phyloP scores from a whole-genome alignment of 1,140 invertebrate genomes.

The Acromyrmex heyeri region DNA sequence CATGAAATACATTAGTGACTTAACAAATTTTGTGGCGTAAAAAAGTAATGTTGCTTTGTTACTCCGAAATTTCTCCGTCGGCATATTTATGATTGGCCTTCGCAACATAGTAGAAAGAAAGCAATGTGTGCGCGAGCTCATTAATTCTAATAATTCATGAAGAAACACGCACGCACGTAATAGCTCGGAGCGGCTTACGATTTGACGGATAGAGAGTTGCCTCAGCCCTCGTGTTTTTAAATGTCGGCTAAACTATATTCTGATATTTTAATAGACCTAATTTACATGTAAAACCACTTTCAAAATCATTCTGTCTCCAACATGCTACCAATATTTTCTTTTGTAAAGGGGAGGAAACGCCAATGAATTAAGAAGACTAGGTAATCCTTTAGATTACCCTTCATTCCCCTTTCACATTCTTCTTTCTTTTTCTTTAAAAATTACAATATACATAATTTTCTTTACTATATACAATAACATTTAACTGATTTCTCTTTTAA shows the following conservation, averaged over 20 bases:
- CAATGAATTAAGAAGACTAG: conserved; percentile 2
- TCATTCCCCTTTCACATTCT: not conserved
- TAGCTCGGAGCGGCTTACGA: conserved; percentile 75
- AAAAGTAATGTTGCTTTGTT: conserved; percentile 27
- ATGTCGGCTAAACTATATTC: conserved; percentile 72
- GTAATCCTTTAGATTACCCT: not conserved
- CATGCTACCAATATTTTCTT: conserved; percentile 8
- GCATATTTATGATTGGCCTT: conserved; percentile 35
- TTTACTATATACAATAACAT: not conserved
- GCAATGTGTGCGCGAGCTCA: conserved; percentile 83
- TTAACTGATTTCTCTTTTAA: not conserved
- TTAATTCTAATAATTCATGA: conserved; percentile 87
- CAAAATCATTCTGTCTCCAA: conserved; percentile 66
- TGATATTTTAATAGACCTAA: conserved; percentile 82
- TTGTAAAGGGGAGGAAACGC: not conserved
- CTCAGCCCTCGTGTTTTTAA: conserved; percentile 79
- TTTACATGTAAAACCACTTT: conserved; percentile 83
- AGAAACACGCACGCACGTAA: conserved; percentile 84
- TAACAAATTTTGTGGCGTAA: conserved; percentile 19
- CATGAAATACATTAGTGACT: not conserved
- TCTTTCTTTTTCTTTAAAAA: not conserved
- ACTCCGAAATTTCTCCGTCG: conserved; percentile 31
- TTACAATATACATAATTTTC: conserved; percentile 1
- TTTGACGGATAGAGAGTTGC: conserved; percentile 65
- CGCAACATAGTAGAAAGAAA: conserved; percentile 63